Percentiles rank a stretch among this genome's conserved stretches.
Conservation (phyloP, 1,140 invertebrate species). For the Drosophila miranda region DNA sequence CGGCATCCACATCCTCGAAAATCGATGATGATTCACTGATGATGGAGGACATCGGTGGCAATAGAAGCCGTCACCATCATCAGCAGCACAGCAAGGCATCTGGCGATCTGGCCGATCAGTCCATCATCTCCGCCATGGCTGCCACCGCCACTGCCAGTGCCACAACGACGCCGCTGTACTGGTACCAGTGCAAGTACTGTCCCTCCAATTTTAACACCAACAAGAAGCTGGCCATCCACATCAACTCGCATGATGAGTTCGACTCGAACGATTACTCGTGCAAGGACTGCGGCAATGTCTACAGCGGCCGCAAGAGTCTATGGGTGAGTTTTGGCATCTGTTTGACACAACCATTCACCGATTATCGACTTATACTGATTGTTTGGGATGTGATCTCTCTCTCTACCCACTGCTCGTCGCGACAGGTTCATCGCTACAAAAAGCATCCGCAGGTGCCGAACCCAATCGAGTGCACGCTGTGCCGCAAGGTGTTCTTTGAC, state of each 20-base stretch:
- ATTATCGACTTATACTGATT: not conserved
- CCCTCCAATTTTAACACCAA: constrained; percentile 81
- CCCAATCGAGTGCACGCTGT: constrained; percentile 75
- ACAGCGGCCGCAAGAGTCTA: constrained; percentile 80
- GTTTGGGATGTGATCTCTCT: not conserved
- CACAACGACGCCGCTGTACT: constrained; percentile 57
- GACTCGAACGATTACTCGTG: constrained; percentile 81
- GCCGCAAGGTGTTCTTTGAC: constrained; percentile 80
- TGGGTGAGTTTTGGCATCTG: constrained; percentile 58
- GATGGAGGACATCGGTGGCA: not conserved
- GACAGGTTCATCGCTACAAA: constrained; percentile 80
- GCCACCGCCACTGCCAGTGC: not conserved
- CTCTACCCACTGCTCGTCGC: too few species aligned
- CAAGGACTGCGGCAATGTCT: constrained; percentile 82
- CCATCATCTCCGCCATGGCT: not conserved
- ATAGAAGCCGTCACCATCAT: not conserved
- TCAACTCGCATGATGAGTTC: constrained; percentile 81
- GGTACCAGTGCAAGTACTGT: constrained; percentile 82
- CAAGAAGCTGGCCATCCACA: constrained; percentile 82
- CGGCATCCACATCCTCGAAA: constrained; percentile 11
- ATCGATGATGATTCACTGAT: constrained; percentile 22
- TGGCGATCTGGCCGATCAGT: constrained; percentile 27
- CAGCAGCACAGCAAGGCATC: not conserved
- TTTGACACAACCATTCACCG: too few species aligned
- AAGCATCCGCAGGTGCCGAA: constrained; percentile 81